Evolutionary conservation across 2,888 invertebrate species (phyloP).

Genomic region (Sipha maydis): DNA sequence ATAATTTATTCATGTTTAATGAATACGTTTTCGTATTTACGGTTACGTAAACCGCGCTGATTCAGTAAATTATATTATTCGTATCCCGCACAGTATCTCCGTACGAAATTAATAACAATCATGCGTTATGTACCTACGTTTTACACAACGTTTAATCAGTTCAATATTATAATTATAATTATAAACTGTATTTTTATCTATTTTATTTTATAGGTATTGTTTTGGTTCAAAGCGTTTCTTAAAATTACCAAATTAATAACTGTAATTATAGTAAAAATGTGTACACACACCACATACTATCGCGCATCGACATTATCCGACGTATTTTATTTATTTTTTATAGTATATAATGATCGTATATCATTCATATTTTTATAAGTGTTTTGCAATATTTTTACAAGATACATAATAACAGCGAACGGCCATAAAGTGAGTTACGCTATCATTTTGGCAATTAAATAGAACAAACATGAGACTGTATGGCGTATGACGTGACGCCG

Average conservation of each 20-base stretch:
- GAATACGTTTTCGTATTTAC: background rate
- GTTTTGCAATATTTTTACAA: too few relatives aligned
- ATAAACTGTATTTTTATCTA: background rate
- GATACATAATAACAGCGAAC: too few relatives aligned
- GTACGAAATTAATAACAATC: background rate
- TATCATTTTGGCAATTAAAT: background rate
- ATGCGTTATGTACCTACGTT: too few relatives aligned
- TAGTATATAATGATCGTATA: too few relatives aligned
- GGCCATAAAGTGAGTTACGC: background rate
- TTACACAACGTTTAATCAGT: too few relatives aligned
- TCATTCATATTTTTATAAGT: too few relatives aligned
- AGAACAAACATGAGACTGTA: background rate
- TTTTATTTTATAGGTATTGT: background rate
- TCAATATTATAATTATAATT: too few relatives aligned
- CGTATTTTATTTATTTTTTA: too few relatives aligned
- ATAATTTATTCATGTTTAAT: constrained; percentile 25
- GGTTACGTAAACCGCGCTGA: background rate
- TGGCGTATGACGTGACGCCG: too few relatives aligned
- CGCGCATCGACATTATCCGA: background rate
- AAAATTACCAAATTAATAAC: constrained; percentile 26
- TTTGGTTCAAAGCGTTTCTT: background rate
- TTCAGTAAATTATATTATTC: background rate
- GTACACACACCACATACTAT: background rate
- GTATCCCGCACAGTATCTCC: background rate
- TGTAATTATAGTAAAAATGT: background rate